A percentile compares a stretch with the other conserved stretches of the same genome.
Evolutionary conservation across 2,113 vertebrate genomes (phyloP).

Genomic region (Gallinago media): DNA sequence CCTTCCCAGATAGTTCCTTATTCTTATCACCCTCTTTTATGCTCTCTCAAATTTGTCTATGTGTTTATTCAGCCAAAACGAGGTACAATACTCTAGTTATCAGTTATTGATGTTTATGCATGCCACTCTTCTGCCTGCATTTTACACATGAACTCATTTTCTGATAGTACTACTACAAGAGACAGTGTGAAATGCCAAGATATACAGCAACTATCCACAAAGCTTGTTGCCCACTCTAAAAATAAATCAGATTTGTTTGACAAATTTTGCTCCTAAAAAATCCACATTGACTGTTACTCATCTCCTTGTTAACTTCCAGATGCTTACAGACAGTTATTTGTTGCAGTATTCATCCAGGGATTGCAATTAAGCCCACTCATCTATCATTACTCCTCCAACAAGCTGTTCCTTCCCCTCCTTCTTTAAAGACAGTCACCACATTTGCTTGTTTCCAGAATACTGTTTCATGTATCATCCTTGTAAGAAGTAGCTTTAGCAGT

Average conservation of each 20-base stretch:
- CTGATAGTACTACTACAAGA: not conserved
- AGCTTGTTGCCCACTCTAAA: not conserved
- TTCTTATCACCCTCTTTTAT: not conserved
- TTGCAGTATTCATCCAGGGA: constrained; percentile 2
- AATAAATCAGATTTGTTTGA: not conserved
- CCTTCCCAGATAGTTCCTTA: not conserved
- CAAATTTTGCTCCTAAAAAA: not conserved
- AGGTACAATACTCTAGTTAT: not conserved
- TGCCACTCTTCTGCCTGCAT: not conserved
- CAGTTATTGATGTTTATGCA: not conserved
- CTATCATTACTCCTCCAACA: constrained; percentile 5
- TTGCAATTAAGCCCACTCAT: not conserved
- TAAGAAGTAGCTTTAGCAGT: not conserved
- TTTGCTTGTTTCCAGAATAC: not conserved
- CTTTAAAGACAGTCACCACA: not conserved
- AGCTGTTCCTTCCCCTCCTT: not conserved
- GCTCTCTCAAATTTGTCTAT: not conserved
- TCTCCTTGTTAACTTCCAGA: not conserved
- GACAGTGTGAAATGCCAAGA: not conserved
- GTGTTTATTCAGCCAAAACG: not conserved
- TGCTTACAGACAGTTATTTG: not conserved
- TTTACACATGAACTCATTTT: not conserved
- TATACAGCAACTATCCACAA: not conserved
- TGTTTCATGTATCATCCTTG: not conserved
- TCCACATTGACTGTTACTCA: not conserved